A percentile compares a stretch with the other conserved stretches of the same genome.
phyloP scores from a whole-genome alignment of 2,113 vertebrate species.

The Arizona elegans region DNA sequence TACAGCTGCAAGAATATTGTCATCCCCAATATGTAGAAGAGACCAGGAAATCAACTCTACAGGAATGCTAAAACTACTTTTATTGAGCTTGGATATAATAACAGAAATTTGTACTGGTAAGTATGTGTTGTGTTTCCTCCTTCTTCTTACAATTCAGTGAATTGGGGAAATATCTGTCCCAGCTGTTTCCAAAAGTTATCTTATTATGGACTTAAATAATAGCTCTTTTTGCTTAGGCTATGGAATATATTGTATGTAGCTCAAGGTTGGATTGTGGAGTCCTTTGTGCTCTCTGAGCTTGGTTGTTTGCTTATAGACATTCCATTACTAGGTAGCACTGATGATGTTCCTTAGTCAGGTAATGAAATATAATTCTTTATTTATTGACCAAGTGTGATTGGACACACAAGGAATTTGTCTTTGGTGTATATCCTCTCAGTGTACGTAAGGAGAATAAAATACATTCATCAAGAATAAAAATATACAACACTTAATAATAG shows the following conservation, averaged over 20 bases:
- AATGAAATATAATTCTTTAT: neutral
- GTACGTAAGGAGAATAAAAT: too few relatives aligned
- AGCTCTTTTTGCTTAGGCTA: neutral
- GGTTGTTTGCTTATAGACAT: neutral
- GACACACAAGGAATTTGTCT: too few relatives aligned
- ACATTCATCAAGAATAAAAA: too few relatives aligned
- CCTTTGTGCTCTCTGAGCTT: neutral
- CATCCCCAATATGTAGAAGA: neutral
- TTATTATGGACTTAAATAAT: neutral
- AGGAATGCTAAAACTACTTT: neutral
- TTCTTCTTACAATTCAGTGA: neutral
- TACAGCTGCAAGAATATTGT: neutral
- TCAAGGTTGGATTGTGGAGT: neutral
- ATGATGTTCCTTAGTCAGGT: neutral
- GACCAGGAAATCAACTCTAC: neutral
- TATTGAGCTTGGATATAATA: neutral
- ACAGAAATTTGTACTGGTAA: neutral
- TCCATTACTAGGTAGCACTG: neutral
- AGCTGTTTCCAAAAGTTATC: neutral
- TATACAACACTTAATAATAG: too few relatives aligned
- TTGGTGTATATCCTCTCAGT: too few relatives aligned
- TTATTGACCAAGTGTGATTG: too few relatives aligned
- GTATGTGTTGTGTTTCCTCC: neutral
- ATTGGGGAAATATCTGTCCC: neutral
- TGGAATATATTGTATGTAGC: neutral